Evolutionary conservation across 2,113 vertebrate genomes (phyloP).

Genomic region (Gymnarchus niloticus): DNA sequence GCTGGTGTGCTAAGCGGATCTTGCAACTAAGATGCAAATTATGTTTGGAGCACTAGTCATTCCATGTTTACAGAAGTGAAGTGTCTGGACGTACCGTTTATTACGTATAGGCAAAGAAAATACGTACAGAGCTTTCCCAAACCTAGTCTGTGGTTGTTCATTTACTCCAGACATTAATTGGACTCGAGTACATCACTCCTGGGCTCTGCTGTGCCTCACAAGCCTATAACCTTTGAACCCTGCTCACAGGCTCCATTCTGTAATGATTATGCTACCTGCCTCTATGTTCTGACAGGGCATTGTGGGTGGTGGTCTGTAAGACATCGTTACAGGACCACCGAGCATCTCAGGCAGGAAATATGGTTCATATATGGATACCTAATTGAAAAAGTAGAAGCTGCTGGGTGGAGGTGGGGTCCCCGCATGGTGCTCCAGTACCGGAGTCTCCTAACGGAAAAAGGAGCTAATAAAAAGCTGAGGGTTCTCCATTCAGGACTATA

Average conservation of each 20-base stretch:
- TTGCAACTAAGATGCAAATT: not conserved
- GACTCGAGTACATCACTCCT: not conserved
- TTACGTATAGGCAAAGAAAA: not conserved
- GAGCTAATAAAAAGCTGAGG: not conserved
- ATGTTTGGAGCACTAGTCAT: not conserved
- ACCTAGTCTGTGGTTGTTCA: not conserved
- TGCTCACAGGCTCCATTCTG: not conserved
- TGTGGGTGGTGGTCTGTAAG: not conserved
- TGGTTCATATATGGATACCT: not conserved
- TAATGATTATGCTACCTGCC: no score
- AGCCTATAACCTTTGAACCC: not conserved
- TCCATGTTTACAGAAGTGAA: not conserved
- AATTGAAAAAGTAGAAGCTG: not conserved
- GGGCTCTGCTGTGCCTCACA: not conserved
- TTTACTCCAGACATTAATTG: no score
- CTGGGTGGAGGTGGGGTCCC: not conserved
- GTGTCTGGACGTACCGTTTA: not conserved
- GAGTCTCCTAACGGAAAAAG: not conserved
- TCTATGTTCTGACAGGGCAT: no score
- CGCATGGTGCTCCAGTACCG: not conserved
- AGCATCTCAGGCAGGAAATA: not conserved
- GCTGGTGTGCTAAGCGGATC: not conserved
- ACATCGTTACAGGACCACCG: not conserved
- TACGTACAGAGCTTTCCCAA: not conserved
- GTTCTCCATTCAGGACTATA: constrained; percentile 28